A percentile compares a stretch with the other conserved stretches of the same genome.
Evolutionary conservation across 2,113 vertebrate species (phyloP).

Genomic region (Oxygymnocypris stewartii): DNA sequence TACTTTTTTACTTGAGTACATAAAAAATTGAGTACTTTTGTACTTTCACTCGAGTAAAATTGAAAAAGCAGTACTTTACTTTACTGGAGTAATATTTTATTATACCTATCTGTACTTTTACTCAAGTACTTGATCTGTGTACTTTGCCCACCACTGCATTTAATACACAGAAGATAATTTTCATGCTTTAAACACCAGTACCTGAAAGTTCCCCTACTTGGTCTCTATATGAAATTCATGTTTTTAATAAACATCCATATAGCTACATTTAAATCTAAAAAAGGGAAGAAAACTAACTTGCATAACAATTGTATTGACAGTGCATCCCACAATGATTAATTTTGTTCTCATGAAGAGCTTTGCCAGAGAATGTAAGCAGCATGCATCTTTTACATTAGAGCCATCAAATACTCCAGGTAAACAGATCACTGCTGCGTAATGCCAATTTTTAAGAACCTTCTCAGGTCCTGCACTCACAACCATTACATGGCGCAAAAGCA

Average conservation of each 20-base stretch:
- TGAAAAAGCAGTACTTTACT: too few relatives aligned
- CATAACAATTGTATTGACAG: not conserved
- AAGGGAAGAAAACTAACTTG: not conserved
- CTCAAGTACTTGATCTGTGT: too few relatives aligned
- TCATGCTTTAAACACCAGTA: not conserved
- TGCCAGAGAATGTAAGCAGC: conserved; percentile 10
- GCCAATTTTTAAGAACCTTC: not conserved
- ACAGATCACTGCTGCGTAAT: not conserved
- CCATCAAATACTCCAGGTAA: not conserved
- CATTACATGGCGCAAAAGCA: not conserved
- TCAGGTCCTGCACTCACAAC: not conserved
- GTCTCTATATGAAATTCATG: not conserved
- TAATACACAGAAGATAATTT: not conserved
- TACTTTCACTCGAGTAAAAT: too few relatives aligned
- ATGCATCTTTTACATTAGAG: conserved; percentile 7
- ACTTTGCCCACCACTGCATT: too few relatives aligned
- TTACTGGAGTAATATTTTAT: too few relatives aligned
- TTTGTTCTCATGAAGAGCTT: not conserved
- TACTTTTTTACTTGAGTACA: too few relatives aligned
- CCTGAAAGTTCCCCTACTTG: not conserved
- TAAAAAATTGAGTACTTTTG: too few relatives aligned
- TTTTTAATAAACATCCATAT: not conserved
- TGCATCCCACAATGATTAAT: not conserved
- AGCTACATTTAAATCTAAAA: not conserved
- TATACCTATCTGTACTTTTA: too few relatives aligned